A percentile compares a stretch with the other conserved stretches of the same genome.
Conservation (phyloP, 2,797 vertebrate genomes). For the Harpagifer antarcticus region DNA sequence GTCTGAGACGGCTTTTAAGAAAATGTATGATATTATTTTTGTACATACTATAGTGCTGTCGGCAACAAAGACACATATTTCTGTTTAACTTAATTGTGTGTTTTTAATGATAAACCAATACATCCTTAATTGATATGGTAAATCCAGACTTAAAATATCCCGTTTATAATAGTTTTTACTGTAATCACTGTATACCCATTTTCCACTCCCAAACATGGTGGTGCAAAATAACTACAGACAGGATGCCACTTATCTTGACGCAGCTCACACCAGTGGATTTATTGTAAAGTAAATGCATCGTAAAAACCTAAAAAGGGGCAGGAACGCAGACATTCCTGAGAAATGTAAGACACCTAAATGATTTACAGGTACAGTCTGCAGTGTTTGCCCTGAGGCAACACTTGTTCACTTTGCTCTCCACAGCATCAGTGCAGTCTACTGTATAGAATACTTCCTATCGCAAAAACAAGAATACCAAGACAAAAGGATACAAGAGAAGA, state of each 20-base stretch:
- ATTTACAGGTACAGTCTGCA: constrained; percentile 67
- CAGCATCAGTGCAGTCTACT: constrained; percentile 16
- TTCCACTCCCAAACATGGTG: constrained; percentile 47
- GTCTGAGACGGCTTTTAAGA: constrained; percentile 80
- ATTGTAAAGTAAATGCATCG: constrained; percentile 63
- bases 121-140: neutral
- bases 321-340: constrained; percentile 75
- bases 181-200: constrained; percentile 33
- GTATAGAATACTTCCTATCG: constrained; percentile 12
- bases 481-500: constrained; percentile 93
- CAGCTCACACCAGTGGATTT: constrained; percentile 60
- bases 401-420: constrained; percentile 18
- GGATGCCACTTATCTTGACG: constrained; percentile 34
- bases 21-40: constrained; percentile 7
- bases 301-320: constrained; percentile 69
- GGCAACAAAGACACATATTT: too few species aligned
- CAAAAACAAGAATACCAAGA: constrained; percentile 12
- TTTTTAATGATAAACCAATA: neutral
- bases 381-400: constrained; percentile 44
- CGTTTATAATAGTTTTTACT: constrained; percentile 3
- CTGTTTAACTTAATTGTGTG: neutral
- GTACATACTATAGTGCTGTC: neutral
- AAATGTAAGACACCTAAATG: constrained; percentile 66
- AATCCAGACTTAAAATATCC: neutral
- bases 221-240: constrained; percentile 39